Base-by-base conservation (phyloP, 37 sponge, comb jelly and placozoan species). In the Corticium candelabrum region DNA sequence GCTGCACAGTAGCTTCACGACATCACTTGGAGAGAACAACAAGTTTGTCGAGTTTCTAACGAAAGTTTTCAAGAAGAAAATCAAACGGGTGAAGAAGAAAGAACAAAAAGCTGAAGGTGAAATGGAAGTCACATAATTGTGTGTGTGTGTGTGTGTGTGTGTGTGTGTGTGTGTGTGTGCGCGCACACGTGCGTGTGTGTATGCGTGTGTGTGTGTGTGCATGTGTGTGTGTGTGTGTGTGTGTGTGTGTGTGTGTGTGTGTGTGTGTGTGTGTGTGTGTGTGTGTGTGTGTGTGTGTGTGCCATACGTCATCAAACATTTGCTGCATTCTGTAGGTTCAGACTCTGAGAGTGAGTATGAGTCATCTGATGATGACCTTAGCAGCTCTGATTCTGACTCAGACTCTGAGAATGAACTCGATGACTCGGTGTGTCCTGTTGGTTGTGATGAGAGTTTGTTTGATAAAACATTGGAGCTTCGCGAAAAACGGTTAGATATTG, bases 21-120 rank as follows among this genome's bases (percentile, higher is more conserved):
- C 86, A 56, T 73, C 82, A 2, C 76, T 96, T 0, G 93, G 89
- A 27, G 99, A 94, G 68, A 87, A 77, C 75, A 86, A 86, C 84
- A 98, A 91, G 84, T 94, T 91, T 81, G 91, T 85, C 37, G 99
- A 98, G 39, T 94, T 89, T 69, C 90, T 98, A 32, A 11, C 87
- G 37, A 91, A 89, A 76, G 88, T 98, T 34, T 94, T 89, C 83
- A 86, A 90, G 78, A 98, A 98, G 89, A 98, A 94, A 81, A 91
- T 98, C 41, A 98, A 98, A 57, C 75, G 95, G 32, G 84, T 81
- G 2, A 92, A 90, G 80, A 77, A 81, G 76, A 85, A 87, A 69
- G 80, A 84, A 37, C 79, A 30, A 1, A 76, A 77, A 39, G 76
- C 40, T 39, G 75, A 41, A 67, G 83, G 90, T 84, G 68, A 21